These are phyloP conservation scores for Lagopus muta DNA, from an alignment of 2,113 vertebrate species.

Conservation along the genomic window DNA sequence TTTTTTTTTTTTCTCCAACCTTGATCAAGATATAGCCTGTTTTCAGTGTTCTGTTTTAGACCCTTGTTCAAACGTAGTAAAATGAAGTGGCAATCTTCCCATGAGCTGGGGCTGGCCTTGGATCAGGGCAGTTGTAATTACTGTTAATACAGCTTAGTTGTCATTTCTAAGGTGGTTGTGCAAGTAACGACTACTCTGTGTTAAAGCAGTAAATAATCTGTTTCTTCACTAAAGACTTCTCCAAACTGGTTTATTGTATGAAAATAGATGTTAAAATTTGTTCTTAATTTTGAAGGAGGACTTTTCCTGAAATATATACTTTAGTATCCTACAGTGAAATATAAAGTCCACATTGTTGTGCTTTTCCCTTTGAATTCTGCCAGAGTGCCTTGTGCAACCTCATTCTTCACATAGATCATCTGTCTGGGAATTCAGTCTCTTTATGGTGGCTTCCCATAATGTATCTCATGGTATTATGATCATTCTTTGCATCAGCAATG, in stretches of 20 bases:
- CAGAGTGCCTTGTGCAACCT: neutral
- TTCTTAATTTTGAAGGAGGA: neutral
- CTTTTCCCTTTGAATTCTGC: neutral
- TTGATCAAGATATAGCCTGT: neutral
- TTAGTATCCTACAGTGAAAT: neutral
- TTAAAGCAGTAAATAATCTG: neutral
- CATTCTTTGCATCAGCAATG: neutral
- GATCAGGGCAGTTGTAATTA: neutral
- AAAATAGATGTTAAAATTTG: neutral
- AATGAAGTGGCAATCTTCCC: neutral
- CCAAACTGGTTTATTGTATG: neutral
- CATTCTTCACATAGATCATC: neutral
- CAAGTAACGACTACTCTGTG: neutral
- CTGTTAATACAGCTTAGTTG: neutral
- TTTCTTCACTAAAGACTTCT: neutral
- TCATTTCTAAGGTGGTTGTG: neutral
- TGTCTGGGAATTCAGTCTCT: neutral
- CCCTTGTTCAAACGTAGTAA: neutral
- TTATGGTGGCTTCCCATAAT: neutral
- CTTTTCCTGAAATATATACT: neutral
- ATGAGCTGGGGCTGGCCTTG: neutral
- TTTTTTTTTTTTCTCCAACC: neutral
- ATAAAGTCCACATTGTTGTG: neutral
- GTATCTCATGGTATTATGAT: neutral
- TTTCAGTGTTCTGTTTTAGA: neutral